Base-by-base conservation (phyloP, 1,140 invertebrate species). In the Megathymus violae region DNA sequence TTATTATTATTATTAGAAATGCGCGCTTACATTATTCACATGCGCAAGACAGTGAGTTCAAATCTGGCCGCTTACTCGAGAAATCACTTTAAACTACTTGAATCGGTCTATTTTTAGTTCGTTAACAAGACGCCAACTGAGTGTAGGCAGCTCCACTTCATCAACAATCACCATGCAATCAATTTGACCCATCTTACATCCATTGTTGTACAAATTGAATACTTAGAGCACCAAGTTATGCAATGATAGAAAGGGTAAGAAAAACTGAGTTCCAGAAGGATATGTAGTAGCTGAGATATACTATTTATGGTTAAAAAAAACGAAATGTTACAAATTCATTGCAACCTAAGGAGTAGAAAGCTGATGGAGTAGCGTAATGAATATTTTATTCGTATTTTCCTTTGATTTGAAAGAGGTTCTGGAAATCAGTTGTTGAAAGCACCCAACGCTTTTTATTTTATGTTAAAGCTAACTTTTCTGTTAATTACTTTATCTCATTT, bases 101-200 rank as follows among this genome's bases (percentile, higher is more conserved):
- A 63, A 63, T 65, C 19, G 27, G 50, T 50, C 75, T 77, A 77
- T 77, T 74, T 77, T 72, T 77, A 77, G 75, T 67, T 31, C 54
- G 56, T 61, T 63, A 77, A 71, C 65, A 59, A 69, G 68, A 46
- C 54, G 50, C 52, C 63, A 48, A 64, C 62, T 70, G 50, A 43
- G 48, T 40, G 51, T 56, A 27, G 16, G 60, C 62, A 67, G 62
- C n/a, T 67, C 63, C 67, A 74, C 51, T 69, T 66, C 58, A 76
- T 79, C 66, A 75, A 70, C 71, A 74, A 71, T 68, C 62, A 67
- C 54, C 67, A 85, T 80, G 77, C 82, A 83, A 85, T 85, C 82
- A 82, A 85, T 87, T 87, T 87, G 80, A 87, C 80, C 78, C 64
- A 74, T 75, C 73, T 73, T 70, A 67, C 65, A 68, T 51, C 67